A percentile compares a stretch with the other conserved stretches of the same genome.
Evolutionary conservation across 2,113 vertebrate genomes (phyloP).

Genomic region (Vimba vimba): DNA sequence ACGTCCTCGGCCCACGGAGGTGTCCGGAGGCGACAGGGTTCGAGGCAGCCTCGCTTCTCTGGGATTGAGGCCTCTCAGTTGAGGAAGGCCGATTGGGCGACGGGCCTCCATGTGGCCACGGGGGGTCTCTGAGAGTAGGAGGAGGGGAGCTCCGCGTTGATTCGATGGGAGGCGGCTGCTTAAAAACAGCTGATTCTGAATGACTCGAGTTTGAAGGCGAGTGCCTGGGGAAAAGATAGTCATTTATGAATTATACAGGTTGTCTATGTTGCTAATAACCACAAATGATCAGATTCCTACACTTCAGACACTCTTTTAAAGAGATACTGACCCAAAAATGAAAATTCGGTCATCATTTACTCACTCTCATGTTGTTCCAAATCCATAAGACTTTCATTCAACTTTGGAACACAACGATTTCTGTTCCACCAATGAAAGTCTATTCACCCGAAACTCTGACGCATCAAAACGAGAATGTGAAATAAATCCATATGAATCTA

Average conservation of each 20-base stretch:
- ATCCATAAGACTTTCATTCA: no score
- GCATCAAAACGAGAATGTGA: no score
- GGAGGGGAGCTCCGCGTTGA: slow-evolving; percentile 72
- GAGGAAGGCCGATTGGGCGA: slow-evolving; percentile 61
- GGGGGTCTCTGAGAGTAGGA: slow-evolving; percentile 77
- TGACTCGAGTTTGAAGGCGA: slow-evolving; percentile 83
- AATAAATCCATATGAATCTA: no score
- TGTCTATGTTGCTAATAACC: not conserved
- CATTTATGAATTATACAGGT: not conserved
- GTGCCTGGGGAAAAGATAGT: slow-evolving; percentile 71
- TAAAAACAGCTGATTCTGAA: slow-evolving; percentile 81
- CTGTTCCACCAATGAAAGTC: no score
- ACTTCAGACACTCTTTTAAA: not conserved
- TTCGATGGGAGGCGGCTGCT: slow-evolving; percentile 76
- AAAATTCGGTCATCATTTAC: no score
- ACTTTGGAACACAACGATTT: no score
- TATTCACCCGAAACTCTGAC: no score
- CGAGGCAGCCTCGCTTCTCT: slow-evolving; percentile 73
- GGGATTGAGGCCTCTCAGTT: slow-evolving; percentile 65
- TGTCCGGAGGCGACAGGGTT: slow-evolving; percentile 57
- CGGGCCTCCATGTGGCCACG: slow-evolving; percentile 73
- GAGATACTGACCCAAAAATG: no score
- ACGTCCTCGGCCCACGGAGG: slow-evolving; percentile 76
- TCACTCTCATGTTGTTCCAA: no score
- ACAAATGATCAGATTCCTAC: not conserved